Evolutionary conservation across 2,888 invertebrate genomes (phyloP).

Genomic region (Ceraclea dissimilis): DNA sequence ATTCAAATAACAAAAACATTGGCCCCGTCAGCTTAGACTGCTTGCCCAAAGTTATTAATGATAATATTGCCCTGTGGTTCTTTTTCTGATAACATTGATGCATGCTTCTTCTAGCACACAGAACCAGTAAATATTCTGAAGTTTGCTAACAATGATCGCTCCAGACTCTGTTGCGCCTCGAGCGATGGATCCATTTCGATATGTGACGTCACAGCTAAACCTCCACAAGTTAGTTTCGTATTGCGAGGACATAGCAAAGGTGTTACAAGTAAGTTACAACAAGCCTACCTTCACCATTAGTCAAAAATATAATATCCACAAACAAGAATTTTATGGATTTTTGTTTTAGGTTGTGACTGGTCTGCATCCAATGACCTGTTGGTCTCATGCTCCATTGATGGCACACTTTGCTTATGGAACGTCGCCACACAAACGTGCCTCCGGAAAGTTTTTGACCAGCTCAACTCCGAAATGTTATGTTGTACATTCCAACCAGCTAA

Average conservation of each 20-base stretch:
- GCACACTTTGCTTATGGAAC: constrained; percentile 68
- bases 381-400: constrained; percentile 69
- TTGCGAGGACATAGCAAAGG: constrained; percentile 70
- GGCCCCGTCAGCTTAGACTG: no score
- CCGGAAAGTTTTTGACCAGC: constrained; percentile 56
- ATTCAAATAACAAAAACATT: no score
- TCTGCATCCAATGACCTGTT: constrained; percentile 78
- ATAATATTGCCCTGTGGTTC: no score
- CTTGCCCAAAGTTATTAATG: no score
- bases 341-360: constrained; percentile 66
- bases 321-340: not conserved
- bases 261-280: constrained; percentile 53
- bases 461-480: constrained; percentile 55
- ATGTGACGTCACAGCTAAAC: constrained; percentile 65
- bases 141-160: constrained; percentile 79
- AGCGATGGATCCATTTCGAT: constrained; percentile 72
- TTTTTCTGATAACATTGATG: no score
- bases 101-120: constrained; percentile 52
- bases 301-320: constrained; percentile 3
- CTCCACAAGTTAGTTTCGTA: constrained; percentile 62
- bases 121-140: constrained; percentile 69
- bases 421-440: constrained; percentile 49
- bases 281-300: no score
- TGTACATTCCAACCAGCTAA: constrained; percentile 79
- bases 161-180: constrained; percentile 71